Evolutionary conservation across 1,140 invertebrate species (phyloP), one percentile per base, ranked within the genome.

Genomic region (Ylistrum balloti): DNA sequence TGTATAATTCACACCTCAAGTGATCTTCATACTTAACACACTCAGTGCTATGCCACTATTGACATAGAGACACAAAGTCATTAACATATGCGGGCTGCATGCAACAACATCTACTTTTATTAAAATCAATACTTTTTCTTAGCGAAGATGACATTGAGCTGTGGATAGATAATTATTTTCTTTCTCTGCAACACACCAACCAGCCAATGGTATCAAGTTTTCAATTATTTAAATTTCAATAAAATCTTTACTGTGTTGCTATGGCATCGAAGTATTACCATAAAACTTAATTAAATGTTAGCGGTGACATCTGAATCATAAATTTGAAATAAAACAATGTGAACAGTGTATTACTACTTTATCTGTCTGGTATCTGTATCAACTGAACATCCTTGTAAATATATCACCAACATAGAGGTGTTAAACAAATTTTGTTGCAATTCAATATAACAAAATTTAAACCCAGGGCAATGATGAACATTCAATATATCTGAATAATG

Each of bases 71-170:
- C n/a, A 74, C 22, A 74, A n/a, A 38, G 35, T 74, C 56, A 74
- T 74, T 74, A n/a, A n/a, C n/a, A n/a, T n/a, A 74, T 74, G 56
- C 28, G 17, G 56, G 56, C 56, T 74, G 56, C 56, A 74, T 74
- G 28, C 56, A 74, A 74, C 45, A 56, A 3, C 56, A 74, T 74
- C 56, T 74, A 74, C 56, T 74, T 74, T 74, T n/a, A 74, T 74
- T 28, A 74, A 74, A 74, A 74, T 74, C 56, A 74, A 74, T 74
- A 74, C 56, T 74, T 74, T 74, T 74, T 74, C 56, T 74, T 74
- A 28, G 56, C 5, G 56, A 74, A n/a, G 56, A 74, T 74, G 56
- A 56, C 7, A 56, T 28, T 22, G 56, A 74, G 56, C 56, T 74
- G 56, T 74, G 56, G 56, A 28, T 28, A n/a, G n/a, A 74, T 74